Evolutionary conservation across 2,797 vertebrate species (phyloP).

Genomic region (Callimico goeldii): DNA sequence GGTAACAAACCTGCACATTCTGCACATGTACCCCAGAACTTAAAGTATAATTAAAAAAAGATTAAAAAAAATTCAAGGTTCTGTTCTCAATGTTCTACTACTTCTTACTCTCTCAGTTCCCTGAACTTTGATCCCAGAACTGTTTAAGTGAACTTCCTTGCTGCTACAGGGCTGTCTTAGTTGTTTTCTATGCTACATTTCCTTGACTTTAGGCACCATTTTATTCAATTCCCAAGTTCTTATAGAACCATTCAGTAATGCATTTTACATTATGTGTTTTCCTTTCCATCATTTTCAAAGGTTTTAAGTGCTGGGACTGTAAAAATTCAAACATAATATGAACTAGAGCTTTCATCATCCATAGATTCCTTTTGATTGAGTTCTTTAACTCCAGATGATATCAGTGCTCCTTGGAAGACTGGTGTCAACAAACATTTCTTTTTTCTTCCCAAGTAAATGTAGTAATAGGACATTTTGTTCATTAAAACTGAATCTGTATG

Average conservation of each 20-base stretch:
- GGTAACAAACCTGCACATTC: too few species aligned
- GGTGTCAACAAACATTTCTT: background rate
- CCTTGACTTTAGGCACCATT: background rate
- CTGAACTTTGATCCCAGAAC: background rate
- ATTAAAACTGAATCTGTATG: background rate
- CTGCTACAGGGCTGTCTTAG: background rate
- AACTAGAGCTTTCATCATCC: background rate
- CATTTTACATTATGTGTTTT: background rate
- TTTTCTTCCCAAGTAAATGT: background rate
- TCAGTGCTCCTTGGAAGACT: background rate
- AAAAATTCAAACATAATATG: background rate
- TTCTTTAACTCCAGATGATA: background rate
- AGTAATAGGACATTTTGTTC: background rate
- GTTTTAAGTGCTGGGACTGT: background rate
- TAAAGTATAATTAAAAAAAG: too few species aligned
- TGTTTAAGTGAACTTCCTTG: background rate
- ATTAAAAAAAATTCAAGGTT: background rate
- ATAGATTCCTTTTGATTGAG: background rate
- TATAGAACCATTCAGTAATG: background rate
- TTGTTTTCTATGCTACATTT: background rate
- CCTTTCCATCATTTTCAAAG: background rate
- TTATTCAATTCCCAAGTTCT: background rate
- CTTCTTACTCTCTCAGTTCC: background rate
- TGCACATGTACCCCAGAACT: too few species aligned
- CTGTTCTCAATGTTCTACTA: background rate